phyloP scores from a whole-genome alignment of 1,140 invertebrate species.

The Batillaria attramentaria region DNA sequence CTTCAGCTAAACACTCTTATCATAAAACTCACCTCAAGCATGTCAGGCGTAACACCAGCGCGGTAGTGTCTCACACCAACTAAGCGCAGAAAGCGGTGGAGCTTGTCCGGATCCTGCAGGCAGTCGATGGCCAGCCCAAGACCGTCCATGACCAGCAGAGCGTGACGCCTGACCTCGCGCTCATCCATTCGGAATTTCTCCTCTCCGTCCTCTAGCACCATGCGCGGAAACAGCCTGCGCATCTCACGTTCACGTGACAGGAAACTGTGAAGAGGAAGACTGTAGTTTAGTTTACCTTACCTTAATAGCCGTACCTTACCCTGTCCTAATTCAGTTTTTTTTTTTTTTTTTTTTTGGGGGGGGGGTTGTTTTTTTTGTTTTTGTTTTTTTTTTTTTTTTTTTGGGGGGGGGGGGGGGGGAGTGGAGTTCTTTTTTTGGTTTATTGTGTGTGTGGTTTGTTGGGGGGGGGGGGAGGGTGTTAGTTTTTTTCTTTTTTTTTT shows the following conservation, averaged over 20 bases:
- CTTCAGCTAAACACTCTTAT: background rate
- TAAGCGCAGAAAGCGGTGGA: conserved; percentile 3
- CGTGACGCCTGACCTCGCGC: conserved; percentile 12
- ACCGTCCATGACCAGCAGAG: conserved; percentile 21
- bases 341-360: too few relatives aligned
- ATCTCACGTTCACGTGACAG: conserved; percentile 10
- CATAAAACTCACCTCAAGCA: conserved; percentile 11
- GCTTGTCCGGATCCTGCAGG: conserved; percentile 1
- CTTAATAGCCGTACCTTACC: too few relatives aligned
- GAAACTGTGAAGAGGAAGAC: background rate
- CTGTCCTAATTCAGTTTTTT: too few relatives aligned
- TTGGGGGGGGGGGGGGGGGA: too few relatives aligned
- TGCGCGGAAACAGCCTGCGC: conserved; percentile 12
- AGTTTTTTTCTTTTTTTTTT: background rate
- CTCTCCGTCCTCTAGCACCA: conserved; percentile 18
- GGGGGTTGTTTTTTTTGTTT: too few relatives aligned
- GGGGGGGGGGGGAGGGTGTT: background rate
- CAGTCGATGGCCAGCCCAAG: conserved; percentile 17
- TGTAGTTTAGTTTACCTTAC: background rate
- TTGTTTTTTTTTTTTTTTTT: too few relatives aligned
- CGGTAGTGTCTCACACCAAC: background rate
- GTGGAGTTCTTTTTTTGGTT: too few relatives aligned
- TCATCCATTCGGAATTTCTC: conserved; percentile 24
- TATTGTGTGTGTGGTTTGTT: background rate
- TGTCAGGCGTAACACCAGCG: background rate